Percentiles rank a stretch among this genome's conserved stretches.
These are phyloP conservation scores for Anhinga rufa DNA, from an alignment of 2,113 vertebrate species.

Conservation along the genomic window DNA sequence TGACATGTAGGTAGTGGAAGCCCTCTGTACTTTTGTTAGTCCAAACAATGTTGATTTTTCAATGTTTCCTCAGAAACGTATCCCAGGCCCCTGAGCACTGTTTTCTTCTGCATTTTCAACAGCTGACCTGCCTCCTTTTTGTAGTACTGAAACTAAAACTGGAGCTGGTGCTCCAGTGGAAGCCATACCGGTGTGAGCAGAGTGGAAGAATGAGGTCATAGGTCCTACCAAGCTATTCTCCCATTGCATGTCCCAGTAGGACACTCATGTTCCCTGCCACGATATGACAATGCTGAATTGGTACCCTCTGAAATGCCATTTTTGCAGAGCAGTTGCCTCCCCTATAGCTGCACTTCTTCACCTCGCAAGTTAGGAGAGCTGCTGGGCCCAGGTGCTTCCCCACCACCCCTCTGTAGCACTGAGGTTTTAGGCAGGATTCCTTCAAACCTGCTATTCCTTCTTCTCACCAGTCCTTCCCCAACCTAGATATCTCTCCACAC, in stretches of 20 bases:
- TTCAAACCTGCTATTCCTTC: background rate
- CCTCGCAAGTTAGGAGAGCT: background rate
- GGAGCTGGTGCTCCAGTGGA: background rate
- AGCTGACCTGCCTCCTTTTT: background rate
- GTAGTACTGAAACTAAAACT: background rate
- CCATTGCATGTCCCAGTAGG: background rate
- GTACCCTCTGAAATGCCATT: background rate
- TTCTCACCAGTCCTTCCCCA: background rate
- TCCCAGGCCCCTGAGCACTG: background rate
- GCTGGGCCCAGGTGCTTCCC: background rate
- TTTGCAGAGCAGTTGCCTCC: background rate
- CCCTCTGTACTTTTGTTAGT: background rate
- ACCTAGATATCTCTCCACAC: background rate
- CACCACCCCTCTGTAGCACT: background rate
- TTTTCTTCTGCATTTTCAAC: background rate
- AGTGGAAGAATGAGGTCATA: background rate
- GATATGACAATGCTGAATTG: background rate
- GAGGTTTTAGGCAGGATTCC: background rate
- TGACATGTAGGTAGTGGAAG: background rate
- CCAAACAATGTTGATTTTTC: background rate
- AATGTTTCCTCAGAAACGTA: background rate
- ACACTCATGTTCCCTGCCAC: background rate
- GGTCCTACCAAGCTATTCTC: background rate
- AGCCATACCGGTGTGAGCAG: background rate
- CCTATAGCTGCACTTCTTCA: background rate